Base-by-base conservation (phyloP, 2,888 invertebrate genomes). In the Automeris io region DNA sequence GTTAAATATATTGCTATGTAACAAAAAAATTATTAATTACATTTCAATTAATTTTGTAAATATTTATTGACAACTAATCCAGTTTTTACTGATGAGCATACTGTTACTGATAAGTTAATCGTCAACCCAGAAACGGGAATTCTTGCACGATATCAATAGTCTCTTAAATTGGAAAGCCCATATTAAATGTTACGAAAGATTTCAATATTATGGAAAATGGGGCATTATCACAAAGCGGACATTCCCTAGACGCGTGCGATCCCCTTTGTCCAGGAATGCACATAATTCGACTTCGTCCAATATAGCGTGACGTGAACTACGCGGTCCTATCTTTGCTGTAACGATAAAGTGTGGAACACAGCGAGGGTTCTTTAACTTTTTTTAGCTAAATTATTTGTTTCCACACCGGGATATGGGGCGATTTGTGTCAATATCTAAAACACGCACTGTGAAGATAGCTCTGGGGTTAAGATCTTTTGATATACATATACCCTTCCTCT, bases 261-360 rank as follows among this genome's bases (percentile, higher is more conserved):
- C 32, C 39, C 39, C 39, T 39, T 39, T 51, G 42, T 49, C 41
- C 44, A 18, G 57, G 74, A 68, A 74, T 74, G 71, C 70, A 68
- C 70, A 70, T 74, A 66, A 69, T 60, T 70, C 57, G 54, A 46
- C 46, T 46, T 40, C 54, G 50, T 55, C 69, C 66, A 73, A 74
- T 74, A 73, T 67, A 61, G 47, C 50, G 42, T 51, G 55, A 61
- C 63, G 64, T 61, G 63, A 58, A 57, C 48, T 61, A 66, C 54
- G 64, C 56, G 54, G 48, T 50, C 45, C 34, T 39, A 33, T 39
- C 39, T 26, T 21, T 33, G 24, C 33, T 39, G 37, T 39, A 33
- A 31, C 21, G 13, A 3, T 37, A 19, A 47, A 24, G 51, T 1
- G 6, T 12, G 40, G 21, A 8, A 6, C 31, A 25, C 43, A 42